Evolutionary conservation across 2,113 vertebrate species (phyloP), one percentile per base, ranked within the genome.

Genomic region (Pipra filicauda): DNA sequence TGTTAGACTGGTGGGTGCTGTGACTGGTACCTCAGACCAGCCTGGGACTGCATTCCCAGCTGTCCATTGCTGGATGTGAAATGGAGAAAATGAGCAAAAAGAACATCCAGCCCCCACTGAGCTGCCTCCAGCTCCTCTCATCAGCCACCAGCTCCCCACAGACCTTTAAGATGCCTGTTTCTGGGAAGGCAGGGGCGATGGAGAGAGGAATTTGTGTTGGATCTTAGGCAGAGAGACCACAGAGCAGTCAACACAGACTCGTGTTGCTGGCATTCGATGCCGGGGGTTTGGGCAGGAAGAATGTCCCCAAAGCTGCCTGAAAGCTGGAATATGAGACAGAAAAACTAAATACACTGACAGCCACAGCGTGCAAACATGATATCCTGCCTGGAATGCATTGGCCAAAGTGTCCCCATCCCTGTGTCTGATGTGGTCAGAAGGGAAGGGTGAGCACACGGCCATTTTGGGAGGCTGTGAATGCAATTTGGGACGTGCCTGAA

Each of bases 381-480:
- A 55, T 62, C 67, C 88, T 92, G 51, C 69, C 88, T 96, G 96
- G 92, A 93, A 64, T 48, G 65, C 39, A 48, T 94, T 41, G 52
- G 55, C 85, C 82, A 49, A 18, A 51, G 64, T 2, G 2, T 39
- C 61, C 70, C 80, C 52, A 13, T 4, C 43, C 17, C 4, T 2
- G 30, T 35, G 87, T 39, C 43, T 18, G 58, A 28, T 5, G 9
- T 12, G 48, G 44, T 20, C 74, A 27, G 55, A 16, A 12, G 64
- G 39, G 66, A 79, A 43, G 73, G 62, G 10, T 1, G 41, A 62
- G 74, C 28, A 6, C 31, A 2, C 12, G 5, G 5, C 83, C 3
- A 1, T 6, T 31, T 24, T 14, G 48, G 62, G 58, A 8, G 41
- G n/a, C 6, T 58, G 54, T 16, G 7, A 31, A 11, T 4, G 18